Conservation (phyloP, 37 sponge, comb jelly and placozoan genomes). For the Cladorhizidae sp. region DNA sequence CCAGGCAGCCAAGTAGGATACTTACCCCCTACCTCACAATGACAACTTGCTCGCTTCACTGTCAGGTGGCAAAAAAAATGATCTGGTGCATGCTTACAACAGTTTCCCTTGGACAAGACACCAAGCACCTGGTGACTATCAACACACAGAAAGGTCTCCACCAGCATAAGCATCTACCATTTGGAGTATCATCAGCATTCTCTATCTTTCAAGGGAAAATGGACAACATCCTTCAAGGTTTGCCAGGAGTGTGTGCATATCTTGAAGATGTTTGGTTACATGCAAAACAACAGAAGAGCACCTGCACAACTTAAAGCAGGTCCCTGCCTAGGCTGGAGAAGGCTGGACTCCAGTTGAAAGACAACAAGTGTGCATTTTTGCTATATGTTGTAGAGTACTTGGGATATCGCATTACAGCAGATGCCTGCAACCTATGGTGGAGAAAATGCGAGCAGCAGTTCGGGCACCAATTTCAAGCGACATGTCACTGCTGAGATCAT, state of each 20-base stretch:
- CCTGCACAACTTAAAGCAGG: too few species aligned
- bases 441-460: constrained; percentile 4
- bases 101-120: constrained; percentile 12
- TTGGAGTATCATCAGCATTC: constrained; percentile 41
- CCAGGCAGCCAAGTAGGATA: constrained; percentile 12
- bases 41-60: constrained; percentile 22
- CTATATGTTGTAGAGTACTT: not conserved
- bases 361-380: constrained; percentile 22
- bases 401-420: constrained; percentile 15
- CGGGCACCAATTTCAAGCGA: constrained; percentile 19
- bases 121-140: not conserved
- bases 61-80: constrained; percentile 5
- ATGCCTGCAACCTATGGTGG: constrained; percentile 7
- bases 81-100: constrained; percentile 20
- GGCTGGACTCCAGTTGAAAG: constrained; percentile 28
- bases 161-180: constrained; percentile 32
- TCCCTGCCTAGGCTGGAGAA: constrained; percentile 23
- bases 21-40: constrained; percentile 12
- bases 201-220: constrained; percentile 46
- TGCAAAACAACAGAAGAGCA: too few species aligned
- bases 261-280: constrained; percentile 39
- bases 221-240: constrained; percentile 23
- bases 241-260: constrained; percentile 2
- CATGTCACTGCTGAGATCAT: constrained; percentile 12
- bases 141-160: constrained; percentile 38